Evolutionary conservation across 1,140 invertebrate genomes (phyloP).

Genomic region (Contarinia nasturtii): DNA sequence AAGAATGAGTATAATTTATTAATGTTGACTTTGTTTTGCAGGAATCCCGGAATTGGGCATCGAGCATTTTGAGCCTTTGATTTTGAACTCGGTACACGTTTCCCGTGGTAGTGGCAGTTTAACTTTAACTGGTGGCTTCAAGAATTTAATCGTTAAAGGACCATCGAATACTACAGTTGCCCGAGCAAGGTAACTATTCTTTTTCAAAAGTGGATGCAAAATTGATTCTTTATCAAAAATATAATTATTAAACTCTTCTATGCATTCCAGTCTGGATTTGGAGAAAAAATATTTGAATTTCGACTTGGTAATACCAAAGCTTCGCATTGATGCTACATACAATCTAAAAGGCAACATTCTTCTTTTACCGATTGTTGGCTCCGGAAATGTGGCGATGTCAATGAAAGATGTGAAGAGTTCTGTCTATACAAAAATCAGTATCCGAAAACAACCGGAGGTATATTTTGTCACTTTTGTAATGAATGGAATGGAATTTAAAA

Average conservation of each 20-base stretch:
- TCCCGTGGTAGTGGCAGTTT: constrained; percentile 26
- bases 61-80: constrained; percentile 26
- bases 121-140: constrained; percentile 25
- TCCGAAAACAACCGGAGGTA: constrained; percentile 20
- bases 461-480: background rate
- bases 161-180: constrained; percentile 26
- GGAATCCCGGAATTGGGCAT: constrained; percentile 28
- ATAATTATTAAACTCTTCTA: background rate
- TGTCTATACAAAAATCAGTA: constrained; percentile 26
- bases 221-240: background rate
- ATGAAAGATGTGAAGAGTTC: constrained; percentile 28
- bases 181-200: constrained; percentile 10
- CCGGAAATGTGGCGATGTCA: constrained; percentile 27
- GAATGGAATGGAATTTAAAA: background rate
- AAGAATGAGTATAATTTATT: too few relatives aligned
- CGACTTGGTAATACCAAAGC: constrained; percentile 27
- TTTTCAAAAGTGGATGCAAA: background rate
- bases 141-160: constrained; percentile 25
- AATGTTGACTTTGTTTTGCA: background rate
- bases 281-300: constrained; percentile 26
- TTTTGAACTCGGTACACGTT: constrained; percentile 25
- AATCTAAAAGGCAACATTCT: constrained; percentile 35
- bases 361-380: constrained; percentile 31
- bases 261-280: constrained; percentile 23
- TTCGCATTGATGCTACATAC: constrained; percentile 31